Percentiles rank a stretch among this genome's conserved stretches.
Conservation (phyloP, 2,888 invertebrate genomes). For the Rhimphoctona megacephalus region DNA sequence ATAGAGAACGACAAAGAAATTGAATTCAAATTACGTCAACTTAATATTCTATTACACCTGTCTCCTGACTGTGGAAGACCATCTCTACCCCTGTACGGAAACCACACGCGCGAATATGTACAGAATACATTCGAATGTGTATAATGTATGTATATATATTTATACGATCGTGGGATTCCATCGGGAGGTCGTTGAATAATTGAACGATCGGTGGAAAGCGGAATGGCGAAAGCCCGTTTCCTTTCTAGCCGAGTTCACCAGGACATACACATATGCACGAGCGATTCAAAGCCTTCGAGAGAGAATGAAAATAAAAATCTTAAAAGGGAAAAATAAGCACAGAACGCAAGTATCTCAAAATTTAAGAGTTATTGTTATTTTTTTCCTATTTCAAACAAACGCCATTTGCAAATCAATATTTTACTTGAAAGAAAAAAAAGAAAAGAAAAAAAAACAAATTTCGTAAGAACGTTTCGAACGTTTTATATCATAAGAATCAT, state of each 20-base stretch:
- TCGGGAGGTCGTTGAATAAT: constrained; percentile 74
- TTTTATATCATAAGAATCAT: background rate
- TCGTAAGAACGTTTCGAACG: background rate
- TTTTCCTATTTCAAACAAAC: background rate
- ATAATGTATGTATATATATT: constrained; percentile 23
- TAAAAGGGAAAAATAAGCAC: constrained; percentile 1
- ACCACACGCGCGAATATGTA: constrained; percentile 24
- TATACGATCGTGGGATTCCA: constrained; percentile 39
- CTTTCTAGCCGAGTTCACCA: constrained; percentile 71
- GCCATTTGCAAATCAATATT: background rate
- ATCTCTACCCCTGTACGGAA: constrained; percentile 32
- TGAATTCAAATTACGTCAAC: constrained; percentile 72
- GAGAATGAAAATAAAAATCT: background rate
- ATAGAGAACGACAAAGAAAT: constrained; percentile 32
- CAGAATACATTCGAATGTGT: background rate
- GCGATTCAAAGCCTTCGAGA: background rate
- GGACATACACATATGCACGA: background rate
- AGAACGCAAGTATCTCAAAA: background rate
- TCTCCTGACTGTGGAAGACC: constrained; percentile 59
- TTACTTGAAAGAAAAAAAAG: background rate
- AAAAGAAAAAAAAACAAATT: too few relatives aligned
- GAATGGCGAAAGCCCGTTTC: constrained; percentile 76
- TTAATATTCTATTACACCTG: constrained; percentile 76
- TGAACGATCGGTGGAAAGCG: constrained; percentile 77
- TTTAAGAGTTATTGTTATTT: background rate